Evolutionary conservation across 2,888 invertebrate species (phyloP).

Genomic region (Syrphus vitripennis): DNA sequence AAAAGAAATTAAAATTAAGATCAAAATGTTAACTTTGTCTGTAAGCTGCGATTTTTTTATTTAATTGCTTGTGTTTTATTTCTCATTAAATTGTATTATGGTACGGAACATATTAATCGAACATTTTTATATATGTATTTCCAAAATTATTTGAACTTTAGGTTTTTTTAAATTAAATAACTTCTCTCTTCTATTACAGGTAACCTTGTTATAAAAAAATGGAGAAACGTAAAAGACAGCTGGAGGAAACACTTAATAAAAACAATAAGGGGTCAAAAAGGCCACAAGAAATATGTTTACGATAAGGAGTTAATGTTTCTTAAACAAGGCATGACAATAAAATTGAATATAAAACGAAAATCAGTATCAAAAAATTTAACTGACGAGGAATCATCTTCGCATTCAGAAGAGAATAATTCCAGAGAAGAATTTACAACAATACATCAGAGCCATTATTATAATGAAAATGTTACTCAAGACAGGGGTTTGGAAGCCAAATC

Average conservation of each 20-base stretch:
- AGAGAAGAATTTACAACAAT: background rate
- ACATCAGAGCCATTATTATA: background rate
- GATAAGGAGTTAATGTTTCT: background rate
- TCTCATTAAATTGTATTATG: too few species aligned
- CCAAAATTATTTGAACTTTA: too few species aligned
- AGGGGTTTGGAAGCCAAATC: background rate
- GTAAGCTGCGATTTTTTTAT: too few species aligned
- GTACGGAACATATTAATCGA: too few species aligned
- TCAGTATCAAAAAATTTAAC: background rate
- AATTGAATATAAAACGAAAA: background rate
- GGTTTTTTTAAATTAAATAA: too few species aligned
- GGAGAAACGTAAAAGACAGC: slow-evolving; percentile 6
- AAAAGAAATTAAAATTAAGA: too few species aligned
- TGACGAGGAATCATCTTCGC: background rate
- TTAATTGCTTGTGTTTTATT: too few species aligned
- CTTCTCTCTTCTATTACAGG: background rate
- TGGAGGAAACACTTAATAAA: background rate
- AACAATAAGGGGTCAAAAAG: background rate
- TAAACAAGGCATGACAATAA: background rate
- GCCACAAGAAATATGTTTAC: background rate
- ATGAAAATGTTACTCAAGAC: background rate
- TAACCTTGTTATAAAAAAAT: background rate
- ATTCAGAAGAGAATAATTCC: background rate
- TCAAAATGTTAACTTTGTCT: too few species aligned
- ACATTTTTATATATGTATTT: too few species aligned